Evolutionary conservation across 1,140 invertebrate species (phyloP).

Genomic region (Macrobrachium nipponense): DNA sequence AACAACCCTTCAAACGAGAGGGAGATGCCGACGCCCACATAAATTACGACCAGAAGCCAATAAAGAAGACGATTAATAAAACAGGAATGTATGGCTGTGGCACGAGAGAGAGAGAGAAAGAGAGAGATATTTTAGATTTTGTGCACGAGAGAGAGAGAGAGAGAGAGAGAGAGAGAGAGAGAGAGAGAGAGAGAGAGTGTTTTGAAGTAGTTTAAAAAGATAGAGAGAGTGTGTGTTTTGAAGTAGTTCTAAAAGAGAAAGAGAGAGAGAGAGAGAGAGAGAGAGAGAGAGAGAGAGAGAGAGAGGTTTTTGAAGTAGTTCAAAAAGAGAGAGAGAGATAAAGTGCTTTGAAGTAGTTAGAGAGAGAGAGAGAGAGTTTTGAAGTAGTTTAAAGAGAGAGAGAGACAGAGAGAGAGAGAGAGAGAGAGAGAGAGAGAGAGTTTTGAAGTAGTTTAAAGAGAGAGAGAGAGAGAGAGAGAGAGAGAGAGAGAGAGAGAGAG

Average conservation of each 20-base stretch:
- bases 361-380: not conserved
- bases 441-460: not conserved
- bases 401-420: too few species aligned
- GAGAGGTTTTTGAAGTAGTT: not conserved
- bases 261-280: not conserved
- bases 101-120: too few species aligned
- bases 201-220: not conserved
- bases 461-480: not conserved
- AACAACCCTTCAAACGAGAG: not conserved
- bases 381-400: too few species aligned
- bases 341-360: too few species aligned
- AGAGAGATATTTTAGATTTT: too few species aligned
- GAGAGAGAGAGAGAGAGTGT: not conserved
- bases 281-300: not conserved
- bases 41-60: not conserved
- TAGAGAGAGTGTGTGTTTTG: too few species aligned
- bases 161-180: too few species aligned
- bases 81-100: conserved; percentile 3
- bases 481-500: not conserved
- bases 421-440: not conserved
- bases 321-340: not conserved
- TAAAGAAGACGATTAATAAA: conserved; percentile 7
- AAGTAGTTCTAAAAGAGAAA: too few species aligned
- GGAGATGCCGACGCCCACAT: not conserved
- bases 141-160: conserved; percentile 21